Percentiles rank a stretch among this genome's conserved stretches.
Evolutionary conservation across 2,797 vertebrate genomes (phyloP).

Genomic region (Scolopax bukidnonensis): DNA sequence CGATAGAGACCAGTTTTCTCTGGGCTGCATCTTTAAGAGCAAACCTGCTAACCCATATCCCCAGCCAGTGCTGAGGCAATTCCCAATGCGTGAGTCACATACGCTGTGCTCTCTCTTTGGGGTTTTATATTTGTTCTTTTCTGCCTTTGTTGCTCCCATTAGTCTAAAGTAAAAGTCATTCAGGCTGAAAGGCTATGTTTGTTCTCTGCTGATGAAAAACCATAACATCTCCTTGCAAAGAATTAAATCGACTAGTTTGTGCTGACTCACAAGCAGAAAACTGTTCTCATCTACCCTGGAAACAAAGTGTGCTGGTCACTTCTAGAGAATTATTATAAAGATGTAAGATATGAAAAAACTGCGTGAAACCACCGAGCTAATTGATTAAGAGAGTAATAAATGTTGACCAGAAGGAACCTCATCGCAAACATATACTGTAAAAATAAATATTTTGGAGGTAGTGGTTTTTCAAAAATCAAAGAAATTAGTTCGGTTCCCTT

Average conservation of each 20-base stretch:
- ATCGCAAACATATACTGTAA: background rate
- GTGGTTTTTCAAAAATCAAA: background rate
- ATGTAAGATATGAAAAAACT: background rate
- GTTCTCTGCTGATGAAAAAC: constrained; percentile 8
- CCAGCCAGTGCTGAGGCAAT: background rate
- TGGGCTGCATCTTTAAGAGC: background rate
- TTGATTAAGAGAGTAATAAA: background rate
- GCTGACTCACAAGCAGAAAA: background rate
- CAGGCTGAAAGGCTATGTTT: constrained; percentile 12
- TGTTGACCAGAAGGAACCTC: background rate
- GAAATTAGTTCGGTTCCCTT: background rate
- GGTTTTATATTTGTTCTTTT: background rate
- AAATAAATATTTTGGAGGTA: background rate
- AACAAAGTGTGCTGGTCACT: background rate
- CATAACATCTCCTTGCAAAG: background rate
- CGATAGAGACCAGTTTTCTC: background rate
- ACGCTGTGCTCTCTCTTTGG: background rate
- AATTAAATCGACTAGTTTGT: background rate
- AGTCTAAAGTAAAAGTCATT: constrained; percentile 20
- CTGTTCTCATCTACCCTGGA: background rate
- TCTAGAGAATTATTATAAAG: background rate
- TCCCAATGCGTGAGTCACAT: background rate
- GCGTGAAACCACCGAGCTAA: background rate
- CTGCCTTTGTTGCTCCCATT: background rate
- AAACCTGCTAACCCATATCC: background rate